These are phyloP conservation scores for Brachypodius melanocephalos DNA, from an alignment of 2,113 vertebrate genomes.

Conservation along the genomic window DNA sequence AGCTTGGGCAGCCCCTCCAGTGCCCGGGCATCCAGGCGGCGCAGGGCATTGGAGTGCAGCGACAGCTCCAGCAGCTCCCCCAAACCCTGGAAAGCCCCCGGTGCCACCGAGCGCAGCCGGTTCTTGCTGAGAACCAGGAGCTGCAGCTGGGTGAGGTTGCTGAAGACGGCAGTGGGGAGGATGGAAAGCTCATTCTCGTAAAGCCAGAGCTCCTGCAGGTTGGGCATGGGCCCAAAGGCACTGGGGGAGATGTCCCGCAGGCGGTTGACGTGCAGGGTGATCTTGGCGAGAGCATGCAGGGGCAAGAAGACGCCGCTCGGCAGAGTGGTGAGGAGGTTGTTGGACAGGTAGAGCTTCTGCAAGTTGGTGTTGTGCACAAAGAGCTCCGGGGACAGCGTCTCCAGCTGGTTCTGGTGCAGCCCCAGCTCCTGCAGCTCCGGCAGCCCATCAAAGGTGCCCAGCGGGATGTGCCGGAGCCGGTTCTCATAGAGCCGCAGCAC, in stretches of 20 bases:
- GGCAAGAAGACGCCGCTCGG: constrained; percentile 81
- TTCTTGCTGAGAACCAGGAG: constrained; percentile 88
- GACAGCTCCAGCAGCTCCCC: constrained; percentile 81
- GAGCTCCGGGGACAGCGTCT: constrained; percentile 71
- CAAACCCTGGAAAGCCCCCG: constrained; percentile 79
- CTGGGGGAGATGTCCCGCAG: constrained; percentile 75
- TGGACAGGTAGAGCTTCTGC: constrained; percentile 85
- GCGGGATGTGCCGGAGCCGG: constrained; percentile 74
- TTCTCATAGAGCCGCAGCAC: constrained; percentile 84
- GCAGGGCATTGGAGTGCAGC: constrained; percentile 83
- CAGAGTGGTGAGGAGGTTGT: constrained; percentile 80
- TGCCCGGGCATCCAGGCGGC: constrained; percentile 66
- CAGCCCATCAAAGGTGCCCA: constrained; percentile 73
- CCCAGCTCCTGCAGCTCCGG: constrained; percentile 79
- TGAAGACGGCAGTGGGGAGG: constrained; percentile 78
- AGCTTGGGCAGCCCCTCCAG: constrained; percentile 78
- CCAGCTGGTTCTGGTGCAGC: constrained; percentile 85
- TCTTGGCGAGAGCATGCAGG: constrained; percentile 75
- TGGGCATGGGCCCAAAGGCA: constrained; percentile 81
- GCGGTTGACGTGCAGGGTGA: constrained; percentile 85
- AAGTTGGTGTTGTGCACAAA: constrained; percentile 81
- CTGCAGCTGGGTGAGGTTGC: constrained; percentile 79
- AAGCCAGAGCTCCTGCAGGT: constrained; percentile 84
- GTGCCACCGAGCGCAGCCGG: constrained; percentile 75
- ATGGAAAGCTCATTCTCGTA: constrained; percentile 84